Conservation (phyloP, 2,888 invertebrate genomes). For the Cosmia pyralina region DNA sequence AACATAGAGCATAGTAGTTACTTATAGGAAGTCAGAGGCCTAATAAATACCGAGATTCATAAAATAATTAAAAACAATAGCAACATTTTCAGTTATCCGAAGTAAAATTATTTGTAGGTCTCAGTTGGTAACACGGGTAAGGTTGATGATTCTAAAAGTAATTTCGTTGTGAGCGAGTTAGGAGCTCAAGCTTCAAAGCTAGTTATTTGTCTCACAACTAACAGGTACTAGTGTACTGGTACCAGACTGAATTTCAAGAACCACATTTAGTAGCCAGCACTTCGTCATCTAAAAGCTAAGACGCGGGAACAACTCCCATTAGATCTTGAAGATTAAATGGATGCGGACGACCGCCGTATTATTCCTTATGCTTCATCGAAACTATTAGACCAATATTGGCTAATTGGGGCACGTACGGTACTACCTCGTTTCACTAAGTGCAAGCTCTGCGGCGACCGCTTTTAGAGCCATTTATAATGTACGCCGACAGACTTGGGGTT, state of each 20-base stretch:
- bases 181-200: no score
- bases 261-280: neutral
- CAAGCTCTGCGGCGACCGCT: constrained; percentile 66
- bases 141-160: constrained; percentile 1
- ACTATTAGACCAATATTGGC: constrained; percentile 69
- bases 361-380: constrained; percentile 62
- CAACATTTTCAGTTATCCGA: neutral
- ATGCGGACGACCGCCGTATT: constrained; percentile 53
- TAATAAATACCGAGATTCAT: neutral
- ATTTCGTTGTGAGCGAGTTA: neutral
- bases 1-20: no score
- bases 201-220: neutral
- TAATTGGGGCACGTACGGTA: constrained; percentile 68
- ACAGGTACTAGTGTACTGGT: neutral
- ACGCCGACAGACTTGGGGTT: constrained; percentile 56
- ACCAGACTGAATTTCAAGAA: constrained; percentile 1
- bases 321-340: constrained; percentile 47
- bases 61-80: no score
- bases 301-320: constrained; percentile 32
- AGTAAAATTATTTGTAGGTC: neutral
- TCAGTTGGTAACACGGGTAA: neutral
- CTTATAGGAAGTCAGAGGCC: neutral
- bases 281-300: constrained; percentile 39
- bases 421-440: constrained; percentile 68
- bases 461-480: constrained; percentile 73